A percentile compares a stretch with the other conserved stretches of the same genome.
These are phyloP conservation scores for Brassicogethes aeneus DNA, from an alignment of 2,888 invertebrate genomes.

Conservation along the genomic window DNA sequence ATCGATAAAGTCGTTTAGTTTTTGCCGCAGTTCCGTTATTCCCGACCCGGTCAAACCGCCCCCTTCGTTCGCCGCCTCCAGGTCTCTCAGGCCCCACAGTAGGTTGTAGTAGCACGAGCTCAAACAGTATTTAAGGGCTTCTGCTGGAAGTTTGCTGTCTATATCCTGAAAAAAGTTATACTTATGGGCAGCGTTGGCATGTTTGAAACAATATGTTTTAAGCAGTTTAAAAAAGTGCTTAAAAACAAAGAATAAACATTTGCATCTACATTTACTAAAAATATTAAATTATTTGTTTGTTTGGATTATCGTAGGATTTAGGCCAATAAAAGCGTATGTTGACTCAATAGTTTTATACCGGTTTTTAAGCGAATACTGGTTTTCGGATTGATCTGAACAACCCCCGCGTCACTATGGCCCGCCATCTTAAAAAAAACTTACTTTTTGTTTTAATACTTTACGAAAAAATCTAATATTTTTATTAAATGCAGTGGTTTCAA, in stretches of 20 bases:
- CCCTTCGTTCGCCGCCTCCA: conserved; percentile 63
- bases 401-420: too few species aligned
- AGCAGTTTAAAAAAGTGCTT: background rate
- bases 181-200: conserved; percentile 1
- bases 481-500: too few species aligned
- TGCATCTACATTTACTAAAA: background rate
- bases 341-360: too few species aligned
- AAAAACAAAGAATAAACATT: conserved; percentile 9
- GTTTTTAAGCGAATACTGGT: too few species aligned
- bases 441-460: too few species aligned
- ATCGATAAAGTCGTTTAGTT: conserved; percentile 67
- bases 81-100: conserved; percentile 79
- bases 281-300: too few species aligned
- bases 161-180: conserved; percentile 32
- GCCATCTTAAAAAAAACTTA: too few species aligned
- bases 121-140: conserved; percentile 68
- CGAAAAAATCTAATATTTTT: too few species aligned
- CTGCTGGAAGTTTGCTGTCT: conserved; percentile 44
- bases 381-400: too few species aligned
- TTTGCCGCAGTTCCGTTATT: conserved; percentile 54
- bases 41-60: conserved; percentile 49
- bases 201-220: too few species aligned
- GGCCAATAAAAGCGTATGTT: too few species aligned
- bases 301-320: too few species aligned
- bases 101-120: conserved; percentile 80